Evolutionary conservation across 2,113 vertebrate species (phyloP).

Genomic region (Etia nguti): DNA sequence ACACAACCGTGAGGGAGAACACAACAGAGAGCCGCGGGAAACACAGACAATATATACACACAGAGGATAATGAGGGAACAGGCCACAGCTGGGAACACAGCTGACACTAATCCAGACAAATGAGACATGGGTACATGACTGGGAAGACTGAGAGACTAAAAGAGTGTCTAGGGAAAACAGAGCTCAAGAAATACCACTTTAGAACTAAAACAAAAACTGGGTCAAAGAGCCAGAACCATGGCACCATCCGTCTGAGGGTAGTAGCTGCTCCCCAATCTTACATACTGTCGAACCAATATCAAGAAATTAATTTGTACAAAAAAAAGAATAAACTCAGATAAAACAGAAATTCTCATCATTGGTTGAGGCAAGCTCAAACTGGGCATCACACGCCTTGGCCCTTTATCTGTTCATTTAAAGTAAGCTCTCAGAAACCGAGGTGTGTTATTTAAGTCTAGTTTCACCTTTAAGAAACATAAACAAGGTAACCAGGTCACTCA

Average conservation of each 20-base stretch:
- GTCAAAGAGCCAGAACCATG: not conserved
- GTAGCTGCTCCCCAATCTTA: not conserved
- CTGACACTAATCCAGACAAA: not conserved
- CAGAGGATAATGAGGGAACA: not conserved
- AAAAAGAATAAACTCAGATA: not conserved
- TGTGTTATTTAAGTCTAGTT: not conserved
- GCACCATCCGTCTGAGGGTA: accelerated
- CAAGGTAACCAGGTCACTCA: not conserved
- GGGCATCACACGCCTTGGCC: not conserved
- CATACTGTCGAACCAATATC: not conserved
- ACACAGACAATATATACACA: not conserved
- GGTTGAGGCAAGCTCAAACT: not conserved
- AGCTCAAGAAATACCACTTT: not conserved
- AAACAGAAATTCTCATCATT: not conserved
- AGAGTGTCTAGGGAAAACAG: not conserved
- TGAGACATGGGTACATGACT: not conserved
- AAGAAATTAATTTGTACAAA: not conserved
- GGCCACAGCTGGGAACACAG: not conserved
- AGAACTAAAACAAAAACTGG: not conserved
- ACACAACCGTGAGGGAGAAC: accelerated
- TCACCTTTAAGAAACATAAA: not conserved
- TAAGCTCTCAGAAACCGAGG: not conserved
- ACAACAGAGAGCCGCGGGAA: not conserved
- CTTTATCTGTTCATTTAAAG: not conserved
- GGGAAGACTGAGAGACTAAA: not conserved